These are phyloP conservation scores for Pristionchus fissidentatus DNA, from an alignment of 2,888 invertebrate genomes.

Conservation along the genomic window DNA sequence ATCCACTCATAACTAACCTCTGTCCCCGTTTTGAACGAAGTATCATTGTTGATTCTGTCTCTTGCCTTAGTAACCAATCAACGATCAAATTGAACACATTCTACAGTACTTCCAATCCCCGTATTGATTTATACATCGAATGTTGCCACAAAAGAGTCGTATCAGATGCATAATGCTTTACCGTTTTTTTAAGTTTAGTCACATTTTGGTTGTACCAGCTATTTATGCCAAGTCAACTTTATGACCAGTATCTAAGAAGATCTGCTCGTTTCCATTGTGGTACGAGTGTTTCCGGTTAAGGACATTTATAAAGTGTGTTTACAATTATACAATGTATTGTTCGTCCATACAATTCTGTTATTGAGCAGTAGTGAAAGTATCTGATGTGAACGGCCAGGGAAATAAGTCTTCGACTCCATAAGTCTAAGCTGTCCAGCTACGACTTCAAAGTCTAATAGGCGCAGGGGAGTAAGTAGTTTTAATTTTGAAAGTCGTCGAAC, in stretches of 20 bases:
- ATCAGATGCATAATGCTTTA: constrained; percentile 11
- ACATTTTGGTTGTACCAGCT: constrained; percentile 11
- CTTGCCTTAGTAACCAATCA: constrained; percentile 23
- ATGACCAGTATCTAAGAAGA: constrained; percentile 19
- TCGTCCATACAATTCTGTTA: constrained; percentile 8
- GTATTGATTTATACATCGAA: neutral
- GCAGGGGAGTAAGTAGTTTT: too few species aligned
- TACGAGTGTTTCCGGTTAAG: constrained; percentile 1
- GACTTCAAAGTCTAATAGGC: too few species aligned
- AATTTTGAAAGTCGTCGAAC: too few species aligned
- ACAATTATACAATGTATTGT: neutral
- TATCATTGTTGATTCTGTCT: constrained; percentile 21
- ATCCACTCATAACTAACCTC: neutral
- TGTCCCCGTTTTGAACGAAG: constrained; percentile 9
- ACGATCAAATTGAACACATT: constrained; percentile 24
- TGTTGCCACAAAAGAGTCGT: constrained; percentile 20
- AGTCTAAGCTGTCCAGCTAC: too few species aligned
- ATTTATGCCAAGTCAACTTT: neutral
- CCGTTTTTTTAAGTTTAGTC: neutral
- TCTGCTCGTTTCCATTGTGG: neutral
- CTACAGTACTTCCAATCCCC: constrained; percentile 11
- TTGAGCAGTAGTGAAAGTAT: constrained; percentile 3
- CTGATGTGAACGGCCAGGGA: too few species aligned
- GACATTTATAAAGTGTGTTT: neutral
- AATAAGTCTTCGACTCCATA: too few species aligned